Evolutionary conservation across 2,797 vertebrate genomes (phyloP).

Genomic region (Echiichthys vipera): DNA sequence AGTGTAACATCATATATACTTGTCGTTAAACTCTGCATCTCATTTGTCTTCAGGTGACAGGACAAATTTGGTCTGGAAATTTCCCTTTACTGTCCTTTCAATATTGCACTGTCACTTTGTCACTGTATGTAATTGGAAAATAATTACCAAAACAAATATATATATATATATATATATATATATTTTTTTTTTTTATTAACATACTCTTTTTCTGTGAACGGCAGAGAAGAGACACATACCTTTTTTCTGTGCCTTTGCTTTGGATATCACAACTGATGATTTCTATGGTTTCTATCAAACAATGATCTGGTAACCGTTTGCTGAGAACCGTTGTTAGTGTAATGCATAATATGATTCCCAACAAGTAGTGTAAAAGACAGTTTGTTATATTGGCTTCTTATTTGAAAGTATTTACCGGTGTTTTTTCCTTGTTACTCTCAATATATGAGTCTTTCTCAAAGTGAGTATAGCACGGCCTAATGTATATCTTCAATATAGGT

Average conservation of each 20-base stretch:
- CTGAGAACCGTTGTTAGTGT: constrained; percentile 56
- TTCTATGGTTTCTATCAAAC: constrained; percentile 44
- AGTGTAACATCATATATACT: constrained; percentile 43
- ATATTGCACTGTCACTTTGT: constrained; percentile 72
- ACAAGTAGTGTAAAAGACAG: constrained; percentile 55
- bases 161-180: constrained; percentile 51
- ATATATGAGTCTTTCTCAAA: constrained; percentile 66
- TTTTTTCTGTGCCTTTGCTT: constrained; percentile 64
- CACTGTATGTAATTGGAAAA: constrained; percentile 59
- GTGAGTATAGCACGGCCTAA: constrained; percentile 66
- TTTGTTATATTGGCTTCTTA: constrained; percentile 65
- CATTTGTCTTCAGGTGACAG: constrained; percentile 40
- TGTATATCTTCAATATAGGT: constrained; percentile 64
- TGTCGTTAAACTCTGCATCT: constrained; percentile 30
- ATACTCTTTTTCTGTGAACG: constrained; percentile 56
- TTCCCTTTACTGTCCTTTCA: constrained; percentile 44
- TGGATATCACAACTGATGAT: constrained; percentile 62
- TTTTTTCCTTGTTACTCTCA: constrained; percentile 53
- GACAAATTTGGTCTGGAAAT: constrained; percentile 30
- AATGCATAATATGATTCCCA: constrained; percentile 63
- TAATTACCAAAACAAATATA: constrained; percentile 53
- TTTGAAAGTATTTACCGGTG: constrained; percentile 49
- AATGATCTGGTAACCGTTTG: constrained; percentile 43
- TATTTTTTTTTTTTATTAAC: constrained; percentile 50
- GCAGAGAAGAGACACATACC: constrained; percentile 49